Evolutionary conservation across 2,797 vertebrate species (phyloP).

Genomic region (Sebastes steindachneri): DNA sequence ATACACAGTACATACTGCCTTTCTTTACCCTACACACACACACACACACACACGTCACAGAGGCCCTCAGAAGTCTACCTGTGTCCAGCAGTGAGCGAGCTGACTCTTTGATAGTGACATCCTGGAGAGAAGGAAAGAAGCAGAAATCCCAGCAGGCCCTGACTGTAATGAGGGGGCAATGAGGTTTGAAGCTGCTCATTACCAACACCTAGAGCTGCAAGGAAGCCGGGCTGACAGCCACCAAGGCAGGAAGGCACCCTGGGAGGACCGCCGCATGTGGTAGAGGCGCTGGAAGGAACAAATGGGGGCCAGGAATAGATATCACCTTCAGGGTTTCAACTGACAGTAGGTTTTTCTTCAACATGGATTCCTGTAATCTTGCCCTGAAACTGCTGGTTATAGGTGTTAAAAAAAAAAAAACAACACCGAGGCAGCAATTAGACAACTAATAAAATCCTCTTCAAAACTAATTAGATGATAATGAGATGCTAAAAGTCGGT

Average conservation of each 20-base stretch:
- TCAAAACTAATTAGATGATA: conserved; percentile 11
- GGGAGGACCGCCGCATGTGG: conserved; percentile 36
- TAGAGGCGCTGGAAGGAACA: conserved; percentile 47
- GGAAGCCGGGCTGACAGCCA: conserved; percentile 46
- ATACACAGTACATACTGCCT: neutral
- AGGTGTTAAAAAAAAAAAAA: neutral
- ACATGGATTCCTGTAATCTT: conserved; percentile 25
- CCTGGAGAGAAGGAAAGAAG: conserved; percentile 53
- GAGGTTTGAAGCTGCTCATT: conserved; percentile 73
- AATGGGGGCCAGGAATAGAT: conserved; percentile 61
- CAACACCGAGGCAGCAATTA: neutral
- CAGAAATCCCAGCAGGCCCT: conserved; percentile 56
- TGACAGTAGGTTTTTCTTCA: conserved; percentile 17
- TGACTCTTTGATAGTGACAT: conserved; percentile 63
- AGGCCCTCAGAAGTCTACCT: conserved; percentile 34
- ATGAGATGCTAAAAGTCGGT: neutral
- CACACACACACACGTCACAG: neutral
- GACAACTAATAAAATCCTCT: neutral
- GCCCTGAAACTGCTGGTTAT: neutral
- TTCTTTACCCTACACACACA: neutral
- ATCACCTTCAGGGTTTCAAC: conserved; percentile 27
- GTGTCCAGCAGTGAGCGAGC: conserved; percentile 37
- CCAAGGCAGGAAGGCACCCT: conserved; percentile 36
- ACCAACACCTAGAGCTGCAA: conserved; percentile 52
- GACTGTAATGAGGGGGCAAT: conserved; percentile 73